phyloP scores from a whole-genome alignment of 2,888 invertebrate genomes.

The Malachius bipustulatus region DNA sequence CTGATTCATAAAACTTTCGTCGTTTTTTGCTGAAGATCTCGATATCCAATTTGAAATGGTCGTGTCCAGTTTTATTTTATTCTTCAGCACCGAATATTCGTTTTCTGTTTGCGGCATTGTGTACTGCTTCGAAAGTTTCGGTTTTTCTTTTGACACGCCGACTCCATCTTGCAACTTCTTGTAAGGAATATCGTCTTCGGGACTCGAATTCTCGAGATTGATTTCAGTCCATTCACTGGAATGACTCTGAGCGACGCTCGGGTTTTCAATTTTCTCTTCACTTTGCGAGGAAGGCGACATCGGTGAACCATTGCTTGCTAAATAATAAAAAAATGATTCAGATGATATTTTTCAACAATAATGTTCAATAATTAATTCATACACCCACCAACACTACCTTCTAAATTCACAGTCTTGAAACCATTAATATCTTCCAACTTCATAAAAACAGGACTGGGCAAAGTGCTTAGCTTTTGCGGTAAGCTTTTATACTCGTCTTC shows the following conservation, averaged over 20 bases:
- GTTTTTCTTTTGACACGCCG: constrained; percentile 28
- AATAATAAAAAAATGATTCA: no score
- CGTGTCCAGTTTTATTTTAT: constrained; percentile 38
- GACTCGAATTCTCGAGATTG: constrained; percentile 55
- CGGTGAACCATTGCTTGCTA: constrained; percentile 26
- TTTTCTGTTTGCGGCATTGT: constrained; percentile 35
- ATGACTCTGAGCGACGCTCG: constrained; percentile 29
- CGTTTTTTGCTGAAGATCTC: constrained; percentile 40
- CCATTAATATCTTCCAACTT: constrained; percentile 27
- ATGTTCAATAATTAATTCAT: no score
- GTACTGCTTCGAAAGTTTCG: constrained; percentile 38
- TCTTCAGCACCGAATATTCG: constrained; percentile 29
- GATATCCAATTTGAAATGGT: constrained; percentile 45
- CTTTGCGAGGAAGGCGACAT: constrained; percentile 26
- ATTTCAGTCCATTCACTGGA: constrained; percentile 63
- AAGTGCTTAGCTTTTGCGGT: constrained; percentile 25
- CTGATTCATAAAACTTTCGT: constrained; percentile 33
- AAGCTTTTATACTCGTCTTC: constrained; percentile 33
- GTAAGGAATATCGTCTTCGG: constrained; percentile 47
- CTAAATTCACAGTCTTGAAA: constrained; percentile 24
- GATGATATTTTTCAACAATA: no score
- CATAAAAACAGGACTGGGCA: constrained; percentile 21
- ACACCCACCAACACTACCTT: constrained; percentile 12
- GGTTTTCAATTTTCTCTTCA: constrained; percentile 22
- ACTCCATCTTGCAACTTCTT: constrained; percentile 30